Base-by-base conservation (phyloP, 2,797 vertebrate species). In the Sebastes ruberrimus region DNA sequence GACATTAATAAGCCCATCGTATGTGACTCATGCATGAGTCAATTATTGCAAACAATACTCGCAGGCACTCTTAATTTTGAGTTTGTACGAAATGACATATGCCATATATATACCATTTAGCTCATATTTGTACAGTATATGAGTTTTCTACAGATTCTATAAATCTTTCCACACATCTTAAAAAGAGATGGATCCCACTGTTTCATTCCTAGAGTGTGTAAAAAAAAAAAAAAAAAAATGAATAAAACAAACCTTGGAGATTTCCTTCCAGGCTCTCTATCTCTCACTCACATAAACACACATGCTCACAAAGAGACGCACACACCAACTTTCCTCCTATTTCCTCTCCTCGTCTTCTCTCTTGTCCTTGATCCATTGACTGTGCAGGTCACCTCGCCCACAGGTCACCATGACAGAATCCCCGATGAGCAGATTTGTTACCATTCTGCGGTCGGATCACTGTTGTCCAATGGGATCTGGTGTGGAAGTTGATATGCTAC, bases 401-500 rank as follows among this genome's bases (percentile, higher is more conserved):
- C 81, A 82, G 89, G 94, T 93, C 90, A 92, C 89, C 22, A 83
- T 71, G 86, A 83, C 75, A 72, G 78, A 85, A 76, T 90, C 82
- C 91, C 87, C 3, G 49, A 80, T 86, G 86, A 92, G 89, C 86
- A 91, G 88, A 94, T 94, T 86, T 84, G 90, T 92, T 94, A 93
- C 90, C 89, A 70, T 87, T 91, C 82, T 91, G 89, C 8, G 86
- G 87, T 88, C 61, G 88, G 94, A 94, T 95, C 90, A 88, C 64
- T 93, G 83, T 76, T 88, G 82, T 91, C 94, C 92, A 80, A 71
- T 86, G 94, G 93, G 93, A 94, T 87, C 86, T 92, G 57, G 78
- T 86, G 83, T 92, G 92, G 92, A 95, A 95, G 86, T 13, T 89
- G 94, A 95, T 94, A 94, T 84, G 60, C 93, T 83, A 55, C 82